phyloP scores from a whole-genome alignment of 2,888 invertebrate species.

The Eretmocerus hayati region DNA sequence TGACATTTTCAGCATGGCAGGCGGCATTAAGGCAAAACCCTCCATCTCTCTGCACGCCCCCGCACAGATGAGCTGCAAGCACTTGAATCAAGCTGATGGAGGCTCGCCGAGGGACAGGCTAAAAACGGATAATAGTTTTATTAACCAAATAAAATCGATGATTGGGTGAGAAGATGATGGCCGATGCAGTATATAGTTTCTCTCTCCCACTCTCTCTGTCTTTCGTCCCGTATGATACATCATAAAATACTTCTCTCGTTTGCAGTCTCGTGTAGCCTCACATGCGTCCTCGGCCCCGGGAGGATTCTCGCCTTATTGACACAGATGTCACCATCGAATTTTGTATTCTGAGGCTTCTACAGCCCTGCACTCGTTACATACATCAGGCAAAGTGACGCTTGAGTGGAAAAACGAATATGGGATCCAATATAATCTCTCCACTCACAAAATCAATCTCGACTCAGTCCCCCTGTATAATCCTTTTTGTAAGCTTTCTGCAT shows the following conservation, averaged over 20 bases:
- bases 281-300: constrained; percentile 27
- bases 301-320: constrained; percentile 44
- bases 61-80: too few relatives aligned
- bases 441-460: too few relatives aligned
- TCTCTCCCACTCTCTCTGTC: constrained; percentile 16
- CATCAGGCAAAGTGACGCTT: too few relatives aligned
- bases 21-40: constrained; percentile 23
- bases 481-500: too few relatives aligned
- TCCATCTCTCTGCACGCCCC: not conserved
- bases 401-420: too few relatives aligned
- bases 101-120: not conserved
- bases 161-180: constrained; percentile 42
- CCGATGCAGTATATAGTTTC: constrained; percentile 30
- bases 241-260: too few relatives aligned
- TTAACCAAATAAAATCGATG: constrained; percentile 46
- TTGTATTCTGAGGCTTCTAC: not conserved
- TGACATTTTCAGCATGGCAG: constrained; percentile 46
- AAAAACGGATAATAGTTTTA: constrained; percentile 40
- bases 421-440: too few relatives aligned
- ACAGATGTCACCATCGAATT: constrained; percentile 38
- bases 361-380: too few relatives aligned
- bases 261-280: too few relatives aligned
- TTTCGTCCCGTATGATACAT: too few relatives aligned
- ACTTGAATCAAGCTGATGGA: too few relatives aligned
- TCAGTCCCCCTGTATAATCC: too few relatives aligned